phyloP scores from a whole-genome alignment of 2,888 invertebrate species.

The Pristionchus arcanus region DNA sequence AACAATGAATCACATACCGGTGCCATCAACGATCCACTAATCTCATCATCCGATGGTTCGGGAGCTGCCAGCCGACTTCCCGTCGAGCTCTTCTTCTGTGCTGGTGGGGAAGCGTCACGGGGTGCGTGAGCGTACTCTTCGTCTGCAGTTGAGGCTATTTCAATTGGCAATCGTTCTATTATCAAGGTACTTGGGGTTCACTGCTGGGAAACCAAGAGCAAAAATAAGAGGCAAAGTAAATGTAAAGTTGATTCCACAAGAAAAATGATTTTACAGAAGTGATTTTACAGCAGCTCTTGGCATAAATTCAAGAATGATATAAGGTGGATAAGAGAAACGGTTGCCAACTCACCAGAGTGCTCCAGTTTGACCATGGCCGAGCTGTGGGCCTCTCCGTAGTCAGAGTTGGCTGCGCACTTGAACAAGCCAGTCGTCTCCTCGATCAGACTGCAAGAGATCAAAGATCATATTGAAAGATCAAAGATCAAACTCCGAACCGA shows the following conservation, averaged over 20 bases:
- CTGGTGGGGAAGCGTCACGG: not conserved
- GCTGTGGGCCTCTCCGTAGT: slow-evolving; percentile 77
- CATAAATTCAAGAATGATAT: too few species aligned
- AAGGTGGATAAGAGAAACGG: too few species aligned
- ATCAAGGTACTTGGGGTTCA: too few species aligned
- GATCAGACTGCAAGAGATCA: slow-evolving; percentile 61
- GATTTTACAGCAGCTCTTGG: too few species aligned
- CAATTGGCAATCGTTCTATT: too few species aligned
- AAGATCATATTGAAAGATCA: not conserved
- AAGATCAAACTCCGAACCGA: slow-evolving; percentile 48
- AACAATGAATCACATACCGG: not conserved
- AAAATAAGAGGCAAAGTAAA: too few species aligned
- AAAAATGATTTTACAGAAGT: too few species aligned
- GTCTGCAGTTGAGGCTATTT: not conserved
- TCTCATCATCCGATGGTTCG: slow-evolving; percentile 52
- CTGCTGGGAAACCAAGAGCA: too few species aligned
- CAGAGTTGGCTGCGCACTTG: slow-evolving; percentile 76
- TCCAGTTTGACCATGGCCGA: slow-evolving; percentile 76
- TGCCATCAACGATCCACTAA: slow-evolving; percentile 34
- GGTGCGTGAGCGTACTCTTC: slow-evolving; percentile 40
- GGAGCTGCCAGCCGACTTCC: not conserved
- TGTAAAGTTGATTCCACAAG: too few species aligned
- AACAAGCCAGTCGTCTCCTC: slow-evolving; percentile 74
- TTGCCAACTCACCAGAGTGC: slow-evolving; percentile 60
- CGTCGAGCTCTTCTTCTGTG: slow-evolving; percentile 9